Evolutionary conservation across 1,140 invertebrate species (phyloP).

Genomic region (Drosophila parabipectinata): DNA sequence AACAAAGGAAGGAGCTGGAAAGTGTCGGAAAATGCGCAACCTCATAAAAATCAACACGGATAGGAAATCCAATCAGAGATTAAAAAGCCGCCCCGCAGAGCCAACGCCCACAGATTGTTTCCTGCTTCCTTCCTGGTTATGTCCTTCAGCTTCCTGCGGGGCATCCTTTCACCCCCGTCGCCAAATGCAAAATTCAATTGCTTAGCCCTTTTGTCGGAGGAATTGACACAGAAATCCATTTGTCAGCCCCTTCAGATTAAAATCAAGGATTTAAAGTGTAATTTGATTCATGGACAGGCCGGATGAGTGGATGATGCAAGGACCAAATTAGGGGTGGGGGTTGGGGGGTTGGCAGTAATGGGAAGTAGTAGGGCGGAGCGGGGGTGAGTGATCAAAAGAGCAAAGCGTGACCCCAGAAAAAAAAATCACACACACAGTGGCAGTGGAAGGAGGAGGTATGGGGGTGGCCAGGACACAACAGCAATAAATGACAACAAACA

Average conservation of each 20-base stretch:
- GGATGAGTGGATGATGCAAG: constrained; percentile 24
- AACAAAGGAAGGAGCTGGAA: neutral
- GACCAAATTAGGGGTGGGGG: neutral
- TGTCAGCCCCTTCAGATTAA: constrained; percentile 84
- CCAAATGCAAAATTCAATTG: constrained; percentile 83
- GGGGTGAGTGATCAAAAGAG: constrained; percentile 61
- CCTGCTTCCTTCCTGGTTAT: constrained; percentile 31
- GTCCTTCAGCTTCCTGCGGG: neutral
- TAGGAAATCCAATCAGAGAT: constrained; percentile 77
- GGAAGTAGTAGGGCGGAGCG: constrained; percentile 11
- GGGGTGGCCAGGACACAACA: constrained; percentile 64
- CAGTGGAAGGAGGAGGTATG: constrained; percentile 10
- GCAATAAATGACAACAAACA: constrained; percentile 82
- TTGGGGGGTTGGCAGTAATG: neutral
- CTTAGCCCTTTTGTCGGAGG: constrained; percentile 59
- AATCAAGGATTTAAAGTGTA: constrained; percentile 84
- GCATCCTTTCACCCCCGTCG: neutral
- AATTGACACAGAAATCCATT: constrained; percentile 83
- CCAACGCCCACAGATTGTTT: constrained; percentile 61
- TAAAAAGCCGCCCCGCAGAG: constrained; percentile 65
- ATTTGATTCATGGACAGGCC: constrained; percentile 75
- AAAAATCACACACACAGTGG: constrained; percentile 71
- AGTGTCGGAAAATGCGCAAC: constrained; percentile 62
- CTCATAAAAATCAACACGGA: constrained; percentile 68
- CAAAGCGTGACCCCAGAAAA: constrained; percentile 81